phyloP scores from a whole-genome alignment of 1,140 invertebrate genomes.

The Caligus rogercresseyi region DNA sequence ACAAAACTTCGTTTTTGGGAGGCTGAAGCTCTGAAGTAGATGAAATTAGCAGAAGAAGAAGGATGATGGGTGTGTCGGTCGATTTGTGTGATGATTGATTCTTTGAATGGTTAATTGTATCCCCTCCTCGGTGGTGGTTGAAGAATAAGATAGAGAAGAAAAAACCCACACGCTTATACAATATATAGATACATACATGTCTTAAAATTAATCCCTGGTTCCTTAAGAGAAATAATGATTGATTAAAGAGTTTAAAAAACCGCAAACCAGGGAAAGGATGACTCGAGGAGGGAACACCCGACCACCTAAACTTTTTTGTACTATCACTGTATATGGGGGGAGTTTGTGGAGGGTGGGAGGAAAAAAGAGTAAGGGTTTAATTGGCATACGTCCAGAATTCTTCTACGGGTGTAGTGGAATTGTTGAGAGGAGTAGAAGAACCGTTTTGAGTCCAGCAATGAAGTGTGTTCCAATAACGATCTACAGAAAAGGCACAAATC shows the following conservation, averaged over 20 bases:
- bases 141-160: no score
- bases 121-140: background rate
- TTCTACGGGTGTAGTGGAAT: background rate
- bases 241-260: no score
- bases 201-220: no score
- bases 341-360: background rate
- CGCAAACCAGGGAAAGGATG: no score
- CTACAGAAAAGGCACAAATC: background rate
- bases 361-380: no score
- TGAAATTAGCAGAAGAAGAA: background rate
- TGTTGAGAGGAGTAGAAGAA: background rate
- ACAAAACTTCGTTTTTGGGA: constrained; percentile 6
- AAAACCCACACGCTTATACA: no score
- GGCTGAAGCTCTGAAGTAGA: constrained; percentile 14
- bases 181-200: no score
- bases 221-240: no score
- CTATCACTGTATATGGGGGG: background rate
- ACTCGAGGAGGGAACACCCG: no score
- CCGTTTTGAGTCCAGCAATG: background rate
- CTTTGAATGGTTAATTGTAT: background rate
- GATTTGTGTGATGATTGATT: background rate
- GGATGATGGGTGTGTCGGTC: no score
- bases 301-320: no score
- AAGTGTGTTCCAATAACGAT: background rate
- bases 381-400: background rate